Base-by-base conservation (phyloP, 2,888 invertebrate genomes). In the Cenopis cana region DNA sequence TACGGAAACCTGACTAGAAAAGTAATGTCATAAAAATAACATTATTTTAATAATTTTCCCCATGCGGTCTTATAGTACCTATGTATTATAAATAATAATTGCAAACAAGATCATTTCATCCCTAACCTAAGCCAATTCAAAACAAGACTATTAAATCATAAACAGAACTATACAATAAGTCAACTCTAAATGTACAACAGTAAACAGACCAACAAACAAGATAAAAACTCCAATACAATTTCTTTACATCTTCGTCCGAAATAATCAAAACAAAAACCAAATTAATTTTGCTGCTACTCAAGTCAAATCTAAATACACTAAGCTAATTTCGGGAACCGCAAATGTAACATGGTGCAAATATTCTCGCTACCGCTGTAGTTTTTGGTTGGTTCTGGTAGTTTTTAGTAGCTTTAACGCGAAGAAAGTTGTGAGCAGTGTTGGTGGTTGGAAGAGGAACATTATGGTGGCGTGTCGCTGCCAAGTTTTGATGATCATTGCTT, bases 401-500 rank as follows among this genome's bases (percentile, higher is more conserved):
- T 71, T 67, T 61, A 67, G 71, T 67, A 71, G 67, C 67, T 71
- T 61, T 67, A 66, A 71, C 61, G 61, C 14, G 46, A 66, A 70
- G 70, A 59, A 65, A 70, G 70, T 70, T 66, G 56, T 6, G 14
- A 46, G 59, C 46, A 52, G 52, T 17, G 57, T 20, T 46, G 66
- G 57, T 55, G 62, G 64, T 65, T 59, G 60, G 65, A 36, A 50
- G 50, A 56, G 55, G 66, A 61, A 71, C 87, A 87, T 84, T 85
- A 89, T 88, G 86, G 88, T 85, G 80, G 81, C 74, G 76, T 77
- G 80, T 79, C 82, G 88, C 78, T 86, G 91, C 90, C 91, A 90
- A 91, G 82, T 88, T 90, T 89, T 91, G 87, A 93, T 91, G 89
- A 90, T 89, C 87, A 93, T 93, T 89, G 82, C 86, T 94, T 93